These are phyloP conservation scores for Varanus komodoensis DNA, from an alignment of 2,113 vertebrate genomes.

Conservation along the genomic window DNA sequence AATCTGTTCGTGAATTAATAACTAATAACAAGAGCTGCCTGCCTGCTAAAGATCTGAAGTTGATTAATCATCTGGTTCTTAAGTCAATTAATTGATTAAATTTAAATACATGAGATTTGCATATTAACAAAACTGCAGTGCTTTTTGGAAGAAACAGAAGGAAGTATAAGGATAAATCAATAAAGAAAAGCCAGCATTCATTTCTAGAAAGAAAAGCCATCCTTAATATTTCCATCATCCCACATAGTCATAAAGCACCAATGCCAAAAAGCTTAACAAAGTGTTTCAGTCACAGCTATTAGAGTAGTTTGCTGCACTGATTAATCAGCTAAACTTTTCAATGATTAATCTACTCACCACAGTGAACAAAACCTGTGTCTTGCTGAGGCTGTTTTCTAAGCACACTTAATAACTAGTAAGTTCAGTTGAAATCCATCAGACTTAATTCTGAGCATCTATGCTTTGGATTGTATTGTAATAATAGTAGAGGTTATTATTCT, in stretches of 20 bases:
- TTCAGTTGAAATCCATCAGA: background rate
- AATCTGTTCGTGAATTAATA: background rate
- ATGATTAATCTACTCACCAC: background rate
- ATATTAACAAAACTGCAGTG: background rate
- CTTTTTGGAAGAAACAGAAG: background rate
- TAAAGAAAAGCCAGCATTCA: background rate
- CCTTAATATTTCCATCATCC: background rate
- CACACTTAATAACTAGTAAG: background rate
- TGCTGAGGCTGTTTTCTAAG: background rate
- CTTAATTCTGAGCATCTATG: background rate
- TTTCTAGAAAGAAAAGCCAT: background rate
- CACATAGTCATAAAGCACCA: background rate
- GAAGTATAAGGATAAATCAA: too few species aligned
- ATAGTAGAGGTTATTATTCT: background rate
- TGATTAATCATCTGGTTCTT: conserved; percentile 18
- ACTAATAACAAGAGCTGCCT: background rate
- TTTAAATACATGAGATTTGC: conserved; percentile 16
- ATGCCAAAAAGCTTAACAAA: background rate
- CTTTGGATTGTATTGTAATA: background rate
- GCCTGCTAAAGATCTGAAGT: conserved; percentile 31
- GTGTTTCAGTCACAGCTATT: background rate
- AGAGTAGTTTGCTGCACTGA: background rate
- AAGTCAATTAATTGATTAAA: conserved; percentile 13
- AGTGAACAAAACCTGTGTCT: background rate
- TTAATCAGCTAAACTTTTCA: background rate